phyloP scores from a whole-genome alignment of 2,113 vertebrate genomes.

The Xiphias gladius region DNA sequence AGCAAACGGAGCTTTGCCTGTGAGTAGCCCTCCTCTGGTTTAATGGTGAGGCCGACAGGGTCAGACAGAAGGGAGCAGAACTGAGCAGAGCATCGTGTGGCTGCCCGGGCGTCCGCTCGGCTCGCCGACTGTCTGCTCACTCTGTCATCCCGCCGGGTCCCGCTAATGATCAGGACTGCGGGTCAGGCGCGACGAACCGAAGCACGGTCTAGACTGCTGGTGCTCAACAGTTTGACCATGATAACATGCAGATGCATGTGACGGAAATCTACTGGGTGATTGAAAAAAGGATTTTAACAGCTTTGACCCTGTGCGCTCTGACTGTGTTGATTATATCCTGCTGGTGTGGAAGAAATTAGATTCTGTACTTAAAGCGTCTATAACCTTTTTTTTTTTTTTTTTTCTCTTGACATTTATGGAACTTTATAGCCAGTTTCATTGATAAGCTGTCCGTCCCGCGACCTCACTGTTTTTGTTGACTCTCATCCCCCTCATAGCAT shows the following conservation, averaged over 20 bases:
- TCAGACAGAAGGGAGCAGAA: slow-evolving; percentile 38
- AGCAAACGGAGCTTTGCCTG: slow-evolving; percentile 60
- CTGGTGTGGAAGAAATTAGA: not conserved
- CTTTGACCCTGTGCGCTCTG: not conserved
- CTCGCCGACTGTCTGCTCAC: not conserved
- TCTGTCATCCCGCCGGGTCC: not conserved
- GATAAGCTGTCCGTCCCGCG: no score
- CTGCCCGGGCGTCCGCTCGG: not conserved
- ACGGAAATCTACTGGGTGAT: not conserved
- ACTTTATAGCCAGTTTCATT: no score
- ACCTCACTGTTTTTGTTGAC: no score
- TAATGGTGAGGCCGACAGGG: slow-evolving; percentile 26
- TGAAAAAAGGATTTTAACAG: not conserved
- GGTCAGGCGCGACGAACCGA: not conserved
- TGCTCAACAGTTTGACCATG: not conserved
- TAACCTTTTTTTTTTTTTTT: no score
- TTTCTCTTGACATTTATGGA: no score
- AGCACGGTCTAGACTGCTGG: not conserved
- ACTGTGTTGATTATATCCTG: not conserved
- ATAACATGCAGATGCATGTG: not conserved
- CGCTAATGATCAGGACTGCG: not conserved
- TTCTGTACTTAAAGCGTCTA: no score
- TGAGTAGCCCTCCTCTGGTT: not conserved
- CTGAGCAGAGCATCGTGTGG: not conserved
- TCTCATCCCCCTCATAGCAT: no score